A percentile compares a stretch with the other conserved stretches of the same genome.
These are phyloP conservation scores for Procambarus clarkii DNA, from an alignment of 1,140 invertebrate genomes.

Conservation along the genomic window DNA sequence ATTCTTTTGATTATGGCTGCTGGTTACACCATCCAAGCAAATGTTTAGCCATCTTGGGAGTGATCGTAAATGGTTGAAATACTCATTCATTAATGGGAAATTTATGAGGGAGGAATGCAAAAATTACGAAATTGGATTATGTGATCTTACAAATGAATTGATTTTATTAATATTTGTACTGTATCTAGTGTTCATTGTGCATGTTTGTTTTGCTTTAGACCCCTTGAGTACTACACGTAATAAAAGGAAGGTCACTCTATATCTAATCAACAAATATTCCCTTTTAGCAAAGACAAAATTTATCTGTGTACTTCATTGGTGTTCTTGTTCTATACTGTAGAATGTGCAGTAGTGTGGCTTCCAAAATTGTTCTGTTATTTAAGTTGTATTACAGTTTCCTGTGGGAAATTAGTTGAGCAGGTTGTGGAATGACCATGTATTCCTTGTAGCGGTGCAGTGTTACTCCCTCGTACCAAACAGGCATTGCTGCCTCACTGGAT, in stretches of 20 bases:
- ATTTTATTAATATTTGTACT: not conserved
- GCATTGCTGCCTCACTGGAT: not conserved
- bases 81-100: conserved; percentile 23
- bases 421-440: conserved; percentile 12
- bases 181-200: conserved; percentile 32
- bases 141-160: not conserved
- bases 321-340: conserved; percentile 34
- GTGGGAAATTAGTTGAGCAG: conserved; percentile 14
- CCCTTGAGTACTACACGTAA: conserved; percentile 23
- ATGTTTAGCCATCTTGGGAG: conserved; percentile 12
- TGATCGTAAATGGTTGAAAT: conserved; percentile 23
- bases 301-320: conserved; percentile 32
- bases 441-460: conserved; percentile 27
- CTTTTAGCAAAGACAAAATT: conserved; percentile 32
- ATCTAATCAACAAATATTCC: conserved; percentile 30
- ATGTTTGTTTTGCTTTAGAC: conserved; percentile 43
- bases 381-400: conserved; percentile 8
- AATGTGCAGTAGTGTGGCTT: conserved; percentile 36
- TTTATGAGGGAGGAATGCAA: conserved; percentile 34
- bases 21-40: conserved; percentile 49
- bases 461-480: conserved; percentile 22
- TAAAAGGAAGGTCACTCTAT: conserved; percentile 11
- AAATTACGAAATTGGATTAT: conserved; percentile 16
- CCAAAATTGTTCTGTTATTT: not conserved
- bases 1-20: conserved; percentile 36